Evolutionary conservation across 2,113 vertebrate genomes (phyloP).

Genomic region (Bubo scandiacus): DNA sequence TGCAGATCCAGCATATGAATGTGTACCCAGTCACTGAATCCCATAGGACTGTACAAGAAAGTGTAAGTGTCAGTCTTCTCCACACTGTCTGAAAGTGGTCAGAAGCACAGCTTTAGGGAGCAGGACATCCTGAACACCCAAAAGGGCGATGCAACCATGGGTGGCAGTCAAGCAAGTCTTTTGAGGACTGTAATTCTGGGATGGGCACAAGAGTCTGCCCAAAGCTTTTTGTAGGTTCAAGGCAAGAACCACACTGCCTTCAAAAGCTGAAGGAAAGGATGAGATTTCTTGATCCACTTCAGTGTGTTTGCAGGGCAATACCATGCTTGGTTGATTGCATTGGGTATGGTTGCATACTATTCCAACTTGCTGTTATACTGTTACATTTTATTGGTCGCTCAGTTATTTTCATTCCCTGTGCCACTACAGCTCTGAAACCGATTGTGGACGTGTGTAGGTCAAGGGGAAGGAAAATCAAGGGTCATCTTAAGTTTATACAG

Average conservation of each 20-base stretch:
- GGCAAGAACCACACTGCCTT: neutral
- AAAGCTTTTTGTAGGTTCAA: neutral
- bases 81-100: neutral
- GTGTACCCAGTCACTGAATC: neutral
- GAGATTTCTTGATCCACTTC: neutral
- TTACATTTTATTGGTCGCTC: conserved; percentile 34
- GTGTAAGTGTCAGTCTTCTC: neutral
- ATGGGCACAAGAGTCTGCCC: accelerated
- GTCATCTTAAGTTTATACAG: conserved; percentile 77
- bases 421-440: conserved; percentile 56
- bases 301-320: neutral
- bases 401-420: conserved; percentile 67
- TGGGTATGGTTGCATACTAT: neutral
- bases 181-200: neutral
- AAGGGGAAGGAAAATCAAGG: conserved; percentile 78
- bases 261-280: neutral
- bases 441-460: conserved; percentile 67
- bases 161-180: neutral
- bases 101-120: neutral
- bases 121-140: neutral
- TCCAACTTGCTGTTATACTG: neutral
- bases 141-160: neutral
- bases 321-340: neutral
- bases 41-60: neutral
- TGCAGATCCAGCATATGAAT: neutral